Evolutionary conservation across 2,797 vertebrate species (phyloP), one percentile per base, ranked within the genome.

Genomic region (Macrochelys suwanniensis): DNA sequence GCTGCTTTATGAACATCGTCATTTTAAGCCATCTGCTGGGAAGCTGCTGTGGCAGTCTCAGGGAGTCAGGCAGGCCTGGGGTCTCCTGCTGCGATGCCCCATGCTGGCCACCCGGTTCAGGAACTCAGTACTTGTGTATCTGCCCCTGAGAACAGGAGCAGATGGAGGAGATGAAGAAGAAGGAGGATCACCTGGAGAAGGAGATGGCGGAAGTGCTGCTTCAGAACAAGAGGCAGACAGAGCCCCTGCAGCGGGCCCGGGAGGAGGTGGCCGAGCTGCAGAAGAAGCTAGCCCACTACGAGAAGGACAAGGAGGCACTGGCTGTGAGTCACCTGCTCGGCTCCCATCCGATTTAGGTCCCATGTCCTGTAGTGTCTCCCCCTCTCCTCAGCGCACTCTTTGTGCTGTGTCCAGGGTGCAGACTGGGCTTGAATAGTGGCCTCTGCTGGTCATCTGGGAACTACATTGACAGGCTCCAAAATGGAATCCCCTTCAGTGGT

Each of bases 291-390:
- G 56, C 81, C 16, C 97, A 97, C 95, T 99, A 98, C 2, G 28
- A 98, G 80, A 98, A 97, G 85, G 98, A 98, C 97, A 99, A 99
- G 98, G 97, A 98, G 54, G 92, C 94, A 9, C 94, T 98, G 88
- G 92, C 49, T 28, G 98, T 98, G 96, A 92, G 96, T 93, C 28
- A 13, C 50, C 51, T n/a, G 51, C 86, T 45, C 80, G 50, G 49
- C n/a, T 5, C 33, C 28, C 23, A 2, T 26, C 6, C 5, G 9
- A 54, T 65, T 16, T 65, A 33, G 31, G 31, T 16, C 59, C 33
- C 61, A 19, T 37, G 65, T 42, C n/a, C n/a, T 37, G n/a, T 6
- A 5, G 33, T 23, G 65, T 42, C n/a, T 42, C 65, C 17, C 33
- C 16, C 7, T 5, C 33, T n/a, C 16, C n/a, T 11, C 65, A 37